Evolutionary conservation across 2,797 vertebrate species (phyloP).

Genomic region (Nasua narica): DNA sequence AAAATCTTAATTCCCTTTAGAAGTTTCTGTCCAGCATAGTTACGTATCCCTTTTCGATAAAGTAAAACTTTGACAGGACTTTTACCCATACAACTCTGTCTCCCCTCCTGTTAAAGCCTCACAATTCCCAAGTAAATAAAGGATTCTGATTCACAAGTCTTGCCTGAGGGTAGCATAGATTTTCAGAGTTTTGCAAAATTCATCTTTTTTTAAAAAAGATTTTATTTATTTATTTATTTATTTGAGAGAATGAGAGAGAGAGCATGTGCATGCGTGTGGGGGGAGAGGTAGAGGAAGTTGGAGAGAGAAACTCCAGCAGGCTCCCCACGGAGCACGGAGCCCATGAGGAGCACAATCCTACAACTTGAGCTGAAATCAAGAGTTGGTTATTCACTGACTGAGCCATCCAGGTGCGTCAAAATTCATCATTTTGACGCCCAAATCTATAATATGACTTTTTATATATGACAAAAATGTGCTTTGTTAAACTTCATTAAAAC

Average conservation of each 20-base stretch:
- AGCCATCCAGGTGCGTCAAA: background rate
- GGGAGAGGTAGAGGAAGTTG: background rate
- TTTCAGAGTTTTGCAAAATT: slow-evolving; percentile 21
- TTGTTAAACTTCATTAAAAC: background rate
- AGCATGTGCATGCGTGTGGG: background rate
- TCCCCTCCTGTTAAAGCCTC: background rate
- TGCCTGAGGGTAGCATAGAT: background rate
- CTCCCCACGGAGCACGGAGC: background rate
- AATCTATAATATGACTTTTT: background rate
- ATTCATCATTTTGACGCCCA: background rate
- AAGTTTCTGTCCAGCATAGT: background rate
- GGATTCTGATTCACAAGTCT: background rate
- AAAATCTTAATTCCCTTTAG: slow-evolving; percentile 38
- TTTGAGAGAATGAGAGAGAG: background rate
- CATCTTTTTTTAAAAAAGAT: background rate
- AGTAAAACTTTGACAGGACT: slow-evolving; percentile 21
- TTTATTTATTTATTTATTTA: background rate
- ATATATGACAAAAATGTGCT: background rate
- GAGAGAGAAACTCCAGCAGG: background rate
- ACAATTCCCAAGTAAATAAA: background rate
- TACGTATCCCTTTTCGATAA: background rate
- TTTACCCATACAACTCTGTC: background rate
- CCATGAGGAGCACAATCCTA: background rate
- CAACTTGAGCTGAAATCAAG: background rate
- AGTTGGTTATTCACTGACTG: background rate